A percentile compares a stretch with the other conserved stretches of the same genome.
Conservation (phyloP, 2,113 vertebrate genomes). For the Entomyzon cyanotis region DNA sequence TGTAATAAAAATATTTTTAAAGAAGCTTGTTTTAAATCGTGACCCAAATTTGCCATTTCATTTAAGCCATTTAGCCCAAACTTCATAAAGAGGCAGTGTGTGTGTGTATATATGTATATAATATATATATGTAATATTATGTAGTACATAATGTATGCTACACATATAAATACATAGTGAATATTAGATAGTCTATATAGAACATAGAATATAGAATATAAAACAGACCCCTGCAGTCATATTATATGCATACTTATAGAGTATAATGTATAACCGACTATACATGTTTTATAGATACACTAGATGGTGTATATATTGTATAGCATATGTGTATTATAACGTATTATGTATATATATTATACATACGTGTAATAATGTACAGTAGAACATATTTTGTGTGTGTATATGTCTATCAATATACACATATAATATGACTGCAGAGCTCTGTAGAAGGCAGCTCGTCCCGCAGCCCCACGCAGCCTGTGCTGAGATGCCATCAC, state of each 20-base stretch:
- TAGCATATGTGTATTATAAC: no score
- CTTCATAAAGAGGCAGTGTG: neutral
- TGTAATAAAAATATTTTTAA: neutral
- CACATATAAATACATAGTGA: neutral
- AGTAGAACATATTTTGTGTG: neutral
- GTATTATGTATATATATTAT: neutral
- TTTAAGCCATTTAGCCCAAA: neutral
- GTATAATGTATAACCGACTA: neutral
- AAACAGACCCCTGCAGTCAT: neutral
- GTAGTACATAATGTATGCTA: neutral
- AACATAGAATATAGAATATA: no score
- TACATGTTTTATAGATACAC: neutral
- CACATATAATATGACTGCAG: neutral
- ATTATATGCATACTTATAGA: neutral
- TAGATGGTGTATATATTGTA: no score
- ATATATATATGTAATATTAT: neutral
- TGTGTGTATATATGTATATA: neutral
- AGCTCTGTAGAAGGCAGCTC: no score
- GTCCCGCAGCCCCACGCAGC: neutral
- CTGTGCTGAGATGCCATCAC: fast-evolving
- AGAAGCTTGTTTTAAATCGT: neutral
- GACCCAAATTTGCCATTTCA: neutral
- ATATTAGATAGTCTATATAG: no score
- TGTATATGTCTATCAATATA: neutral
- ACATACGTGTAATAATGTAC: fast-evolving